Percentiles rank a stretch among this genome's conserved stretches.
These are phyloP conservation scores for Lucilia cuprina DNA, from an alignment of 1,140 invertebrate genomes.

Conservation along the genomic window DNA sequence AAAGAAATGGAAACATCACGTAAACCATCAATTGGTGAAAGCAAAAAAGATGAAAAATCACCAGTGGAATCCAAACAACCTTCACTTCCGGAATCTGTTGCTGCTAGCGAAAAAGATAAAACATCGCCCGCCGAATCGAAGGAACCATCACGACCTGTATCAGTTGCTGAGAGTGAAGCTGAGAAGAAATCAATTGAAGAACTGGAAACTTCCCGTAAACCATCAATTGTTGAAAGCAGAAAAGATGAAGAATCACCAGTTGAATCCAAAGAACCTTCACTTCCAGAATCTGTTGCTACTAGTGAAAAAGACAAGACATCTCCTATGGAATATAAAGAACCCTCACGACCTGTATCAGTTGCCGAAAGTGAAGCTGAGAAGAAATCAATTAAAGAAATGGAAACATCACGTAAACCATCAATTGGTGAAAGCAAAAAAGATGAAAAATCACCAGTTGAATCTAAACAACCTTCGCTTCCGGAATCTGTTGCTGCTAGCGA, in stretches of 20 bases:
- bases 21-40: conserved; percentile 27
- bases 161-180: too few species aligned
- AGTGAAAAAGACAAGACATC: conserved; percentile 42
- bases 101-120: conserved; percentile 19
- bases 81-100: background rate
- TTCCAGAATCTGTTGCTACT: conserved; percentile 23
- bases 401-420: conserved; percentile 43
- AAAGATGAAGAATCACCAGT: conserved; percentile 36
- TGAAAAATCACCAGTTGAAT: background rate
- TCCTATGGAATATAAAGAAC: conserved; percentile 26
- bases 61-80: too few species aligned
- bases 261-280: conserved; percentile 38
- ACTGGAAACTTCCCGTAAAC: conserved; percentile 19
- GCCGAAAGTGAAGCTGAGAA: background rate
- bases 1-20: conserved; percentile 31
- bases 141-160: background rate
- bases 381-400: conserved; percentile 26
- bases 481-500: background rate
- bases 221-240: conserved; percentile 22
- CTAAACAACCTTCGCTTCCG: too few species aligned
- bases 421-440: background rate
- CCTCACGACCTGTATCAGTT: conserved; percentile 32
- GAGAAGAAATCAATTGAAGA: background rate
- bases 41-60: conserved; percentile 40
- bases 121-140: conserved; percentile 21